Evolutionary conservation across 2,797 vertebrate genomes (phyloP).

Genomic region (Danionella dracula): DNA sequence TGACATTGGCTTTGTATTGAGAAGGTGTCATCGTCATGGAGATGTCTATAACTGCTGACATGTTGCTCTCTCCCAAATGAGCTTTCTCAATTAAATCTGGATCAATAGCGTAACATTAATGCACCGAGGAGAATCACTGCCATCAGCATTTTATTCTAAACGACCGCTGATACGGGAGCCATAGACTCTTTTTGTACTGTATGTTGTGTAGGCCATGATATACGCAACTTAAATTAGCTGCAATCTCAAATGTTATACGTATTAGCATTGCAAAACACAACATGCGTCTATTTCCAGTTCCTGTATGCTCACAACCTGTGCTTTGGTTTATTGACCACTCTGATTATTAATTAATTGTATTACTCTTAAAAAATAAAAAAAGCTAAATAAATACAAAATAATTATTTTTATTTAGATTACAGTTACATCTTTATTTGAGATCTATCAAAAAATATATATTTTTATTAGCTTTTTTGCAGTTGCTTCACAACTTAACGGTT

Average conservation of each 20-base stretch:
- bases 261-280: too few relatives aligned
- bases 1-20: slow-evolving; percentile 26
- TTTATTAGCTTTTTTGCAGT: too few relatives aligned
- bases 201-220: not conserved
- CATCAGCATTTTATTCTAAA: slow-evolving; percentile 38
- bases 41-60: slow-evolving; percentile 38
- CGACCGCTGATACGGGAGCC: not conserved
- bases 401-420: too few relatives aligned
- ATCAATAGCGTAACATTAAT: slow-evolving; percentile 44
- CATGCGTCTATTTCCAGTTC: too few relatives aligned
- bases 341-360: too few relatives aligned
- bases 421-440: too few relatives aligned
- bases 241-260: not conserved
- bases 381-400: too few relatives aligned
- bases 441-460: too few relatives aligned
- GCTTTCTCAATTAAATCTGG: slow-evolving; percentile 46
- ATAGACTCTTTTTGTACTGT: not conserved
- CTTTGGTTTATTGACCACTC: too few relatives aligned
- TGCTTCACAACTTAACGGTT: too few relatives aligned
- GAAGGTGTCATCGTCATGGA: slow-evolving; percentile 27
- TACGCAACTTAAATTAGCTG: not conserved
- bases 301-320: too few relatives aligned
- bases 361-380: not conserved
- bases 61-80: slow-evolving; percentile 38
- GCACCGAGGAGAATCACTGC: slow-evolving; percentile 27